Conservation (phyloP, 2,888 invertebrate species). For the Oasisia sp. region DNA sequence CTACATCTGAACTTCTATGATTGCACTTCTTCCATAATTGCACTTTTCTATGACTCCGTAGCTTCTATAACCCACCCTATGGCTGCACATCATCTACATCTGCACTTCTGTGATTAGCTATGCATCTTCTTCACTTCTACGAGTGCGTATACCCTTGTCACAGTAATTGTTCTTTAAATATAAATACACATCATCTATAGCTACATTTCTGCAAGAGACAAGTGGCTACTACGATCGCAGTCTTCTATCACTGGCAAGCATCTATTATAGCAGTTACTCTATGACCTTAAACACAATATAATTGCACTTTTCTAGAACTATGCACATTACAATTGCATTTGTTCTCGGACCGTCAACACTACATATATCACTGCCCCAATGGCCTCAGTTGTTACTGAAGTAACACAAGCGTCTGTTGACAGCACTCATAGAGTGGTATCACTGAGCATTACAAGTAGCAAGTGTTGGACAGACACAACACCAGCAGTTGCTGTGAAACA, state of each 20-base stretch:
- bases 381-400: background rate
- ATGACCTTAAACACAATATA: too few species aligned
- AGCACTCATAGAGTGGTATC: background rate
- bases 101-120: background rate
- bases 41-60: background rate
- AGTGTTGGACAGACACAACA: background rate
- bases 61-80: background rate
- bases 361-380: background rate
- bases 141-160: too few species aligned
- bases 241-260: background rate
- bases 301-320: too few species aligned
- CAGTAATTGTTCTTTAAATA: too few species aligned
- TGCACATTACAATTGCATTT: too few species aligned
- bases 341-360: too few species aligned
- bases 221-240: too few species aligned
- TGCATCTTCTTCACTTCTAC: too few species aligned
- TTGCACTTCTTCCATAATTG: background rate
- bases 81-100: background rate
- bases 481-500: background rate
- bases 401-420: background rate
- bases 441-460: background rate
- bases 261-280: too few species aligned
- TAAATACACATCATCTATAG: background rate
- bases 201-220: background rate
- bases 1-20: too few species aligned